Percentiles rank a stretch among this genome's conserved stretches.
Evolutionary conservation across 2,113 vertebrate genomes (phyloP).

Genomic region (Grus americana): DNA sequence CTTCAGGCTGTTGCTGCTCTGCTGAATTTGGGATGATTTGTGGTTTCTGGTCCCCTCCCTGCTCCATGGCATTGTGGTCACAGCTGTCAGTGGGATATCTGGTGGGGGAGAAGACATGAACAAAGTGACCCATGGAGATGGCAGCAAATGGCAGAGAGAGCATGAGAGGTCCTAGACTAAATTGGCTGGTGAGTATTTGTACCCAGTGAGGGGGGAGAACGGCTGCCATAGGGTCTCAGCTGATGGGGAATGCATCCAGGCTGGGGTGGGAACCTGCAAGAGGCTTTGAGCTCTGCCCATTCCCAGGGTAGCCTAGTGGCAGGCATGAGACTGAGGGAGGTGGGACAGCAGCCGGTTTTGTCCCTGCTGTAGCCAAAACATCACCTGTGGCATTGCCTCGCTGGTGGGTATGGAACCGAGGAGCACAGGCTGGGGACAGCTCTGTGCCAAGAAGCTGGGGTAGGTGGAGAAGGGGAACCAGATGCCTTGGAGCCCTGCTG

Average conservation of each 20-base stretch:
- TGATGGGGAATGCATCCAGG: background rate
- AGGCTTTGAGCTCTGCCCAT: background rate
- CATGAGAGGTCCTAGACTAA: background rate
- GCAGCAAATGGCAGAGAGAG: background rate
- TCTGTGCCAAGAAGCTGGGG: background rate
- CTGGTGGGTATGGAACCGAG: background rate
- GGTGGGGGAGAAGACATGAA: rapidly evolving
- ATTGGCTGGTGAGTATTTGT: background rate
- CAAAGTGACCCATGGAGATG: background rate
- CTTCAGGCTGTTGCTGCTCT: background rate
- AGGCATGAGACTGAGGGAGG: background rate
- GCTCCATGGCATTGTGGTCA: background rate
- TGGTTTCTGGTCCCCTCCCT: background rate
- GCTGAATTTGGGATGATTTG: background rate
- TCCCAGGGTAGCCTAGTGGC: background rate
- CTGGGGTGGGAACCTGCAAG: background rate
- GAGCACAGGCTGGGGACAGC: background rate
- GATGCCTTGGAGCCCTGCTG: background rate
- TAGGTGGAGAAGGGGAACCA: background rate
- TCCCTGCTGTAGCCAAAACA: background rate
- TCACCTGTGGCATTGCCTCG: background rate
- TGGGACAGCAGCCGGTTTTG: background rate
- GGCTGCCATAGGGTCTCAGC: background rate
- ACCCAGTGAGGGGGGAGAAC: background rate
- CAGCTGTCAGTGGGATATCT: background rate